A percentile compares a stretch with the other conserved stretches of the same genome.
phyloP scores from a whole-genome alignment of 2,797 vertebrate genomes.

The Tinamus major region DNA sequence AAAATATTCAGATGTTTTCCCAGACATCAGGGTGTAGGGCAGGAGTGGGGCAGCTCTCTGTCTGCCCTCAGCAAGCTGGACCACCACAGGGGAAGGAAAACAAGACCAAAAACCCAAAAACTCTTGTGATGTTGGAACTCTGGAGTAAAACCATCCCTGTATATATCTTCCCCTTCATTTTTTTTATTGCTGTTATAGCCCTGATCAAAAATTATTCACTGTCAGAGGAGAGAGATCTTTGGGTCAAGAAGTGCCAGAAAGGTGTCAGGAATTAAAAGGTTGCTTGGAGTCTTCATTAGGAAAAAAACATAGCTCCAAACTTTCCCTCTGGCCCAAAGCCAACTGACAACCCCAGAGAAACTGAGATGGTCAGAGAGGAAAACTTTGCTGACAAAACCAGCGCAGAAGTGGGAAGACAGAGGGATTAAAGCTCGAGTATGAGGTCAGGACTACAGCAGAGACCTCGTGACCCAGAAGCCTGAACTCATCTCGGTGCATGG shows the following conservation, averaged over 20 bases:
- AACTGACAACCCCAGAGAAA: neutral
- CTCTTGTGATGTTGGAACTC: accelerated
- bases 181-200: neutral
- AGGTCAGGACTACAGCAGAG: neutral
- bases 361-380: neutral
- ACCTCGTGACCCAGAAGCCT: neutral
- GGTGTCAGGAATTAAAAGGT: neutral
- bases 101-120: neutral
- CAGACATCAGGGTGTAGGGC: neutral
- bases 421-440: neutral
- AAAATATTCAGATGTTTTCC: neutral
- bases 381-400: neutral
- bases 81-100: neutral
- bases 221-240: accelerated
- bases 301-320: neutral
- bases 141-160: neutral
- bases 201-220: neutral
- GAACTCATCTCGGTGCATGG: neutral
- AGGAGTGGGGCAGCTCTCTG: neutral
- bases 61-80: neutral
- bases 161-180: neutral
- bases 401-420: neutral
- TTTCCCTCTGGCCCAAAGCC: accelerated
- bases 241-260: neutral
- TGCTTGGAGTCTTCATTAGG: neutral